Percentiles rank a stretch among this genome's conserved stretches.
These are phyloP conservation scores for Thrips palmi DNA, from an alignment of 1,140 invertebrate genomes.

Conservation along the genomic window DNA sequence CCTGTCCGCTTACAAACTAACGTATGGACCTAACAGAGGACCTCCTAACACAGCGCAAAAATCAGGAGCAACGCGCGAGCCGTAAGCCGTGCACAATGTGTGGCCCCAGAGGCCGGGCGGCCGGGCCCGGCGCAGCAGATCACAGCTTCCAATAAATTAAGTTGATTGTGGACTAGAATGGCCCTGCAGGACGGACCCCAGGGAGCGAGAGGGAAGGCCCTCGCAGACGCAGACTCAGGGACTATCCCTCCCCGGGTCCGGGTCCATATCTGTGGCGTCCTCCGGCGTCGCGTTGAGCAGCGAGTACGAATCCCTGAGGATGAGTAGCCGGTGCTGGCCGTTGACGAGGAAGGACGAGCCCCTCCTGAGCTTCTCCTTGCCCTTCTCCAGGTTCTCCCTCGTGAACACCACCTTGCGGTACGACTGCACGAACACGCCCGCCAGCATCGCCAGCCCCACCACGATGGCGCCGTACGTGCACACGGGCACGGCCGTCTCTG, in stretches of 20 bases:
- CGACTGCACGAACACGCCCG: constrained; percentile 42
- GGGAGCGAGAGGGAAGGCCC: no score
- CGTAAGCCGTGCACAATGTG: no score
- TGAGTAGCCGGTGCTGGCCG: constrained; percentile 41
- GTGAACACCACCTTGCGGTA: constrained; percentile 58
- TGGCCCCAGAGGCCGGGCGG: no score
- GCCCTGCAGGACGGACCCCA: no score
- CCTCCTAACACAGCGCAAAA: no score
- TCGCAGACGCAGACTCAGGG: no score
- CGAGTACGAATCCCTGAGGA: constrained; percentile 36
- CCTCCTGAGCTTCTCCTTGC: constrained; percentile 41
- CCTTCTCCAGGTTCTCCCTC: constrained; percentile 50
- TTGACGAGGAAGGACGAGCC: constrained; percentile 49
- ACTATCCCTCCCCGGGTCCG: constrained; percentile 11
- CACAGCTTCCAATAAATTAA: no score
- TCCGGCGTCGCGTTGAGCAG: constrained; percentile 24
- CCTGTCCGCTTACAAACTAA: no score
- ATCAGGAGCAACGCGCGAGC: no score
- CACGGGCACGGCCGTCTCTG: constrained; percentile 42
- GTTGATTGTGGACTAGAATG: no score
- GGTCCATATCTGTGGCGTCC: constrained; percentile 15
- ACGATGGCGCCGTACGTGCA: constrained; percentile 51
- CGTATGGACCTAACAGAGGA: no score
- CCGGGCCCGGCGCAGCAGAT: no score
- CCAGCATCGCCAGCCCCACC: constrained; percentile 39